A percentile compares a stretch with the other conserved stretches of the same genome.
phyloP scores from a whole-genome alignment of 2,888 invertebrate genomes.

The Esperia sulphurella region DNA sequence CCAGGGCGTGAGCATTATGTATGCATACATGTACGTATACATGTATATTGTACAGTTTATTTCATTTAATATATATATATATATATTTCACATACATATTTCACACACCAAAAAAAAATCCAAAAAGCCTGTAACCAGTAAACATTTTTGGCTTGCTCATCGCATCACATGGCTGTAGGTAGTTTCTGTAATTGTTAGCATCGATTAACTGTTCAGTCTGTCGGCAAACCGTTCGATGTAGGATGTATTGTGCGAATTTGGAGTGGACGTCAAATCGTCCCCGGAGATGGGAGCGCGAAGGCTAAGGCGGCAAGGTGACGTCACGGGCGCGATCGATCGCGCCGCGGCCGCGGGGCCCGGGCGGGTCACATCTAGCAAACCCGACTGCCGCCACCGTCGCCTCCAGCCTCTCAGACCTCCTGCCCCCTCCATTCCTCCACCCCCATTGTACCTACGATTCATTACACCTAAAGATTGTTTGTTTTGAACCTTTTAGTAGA shows the following conservation, averaged over 20 bases:
- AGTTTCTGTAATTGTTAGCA: neutral
- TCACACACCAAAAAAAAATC: no score
- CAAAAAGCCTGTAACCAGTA: no score
- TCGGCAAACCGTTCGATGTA: slow-evolving; percentile 18
- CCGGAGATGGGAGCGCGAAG: slow-evolving; percentile 42
- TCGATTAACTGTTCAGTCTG: slow-evolving; percentile 14
- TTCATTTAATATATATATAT: no score
- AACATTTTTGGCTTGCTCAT: no score
- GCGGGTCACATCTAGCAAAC: slow-evolving; percentile 32
- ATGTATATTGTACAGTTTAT: no score
- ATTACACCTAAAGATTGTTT: slow-evolving; percentile 40
- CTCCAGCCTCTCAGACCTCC: slow-evolving; percentile 1
- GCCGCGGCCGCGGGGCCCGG: slow-evolving; percentile 21
- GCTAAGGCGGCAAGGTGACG: slow-evolving; percentile 60
- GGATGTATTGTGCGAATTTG: slow-evolving; percentile 18
- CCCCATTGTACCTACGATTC: slow-evolving; percentile 28
- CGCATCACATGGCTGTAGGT: neutral
- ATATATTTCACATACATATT: no score
- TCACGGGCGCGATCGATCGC: slow-evolving; percentile 63
- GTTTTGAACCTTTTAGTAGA: slow-evolving; percentile 20
- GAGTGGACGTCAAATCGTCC: slow-evolving; percentile 23
- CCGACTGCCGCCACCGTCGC: slow-evolving; percentile 15
- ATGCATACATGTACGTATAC: no score
- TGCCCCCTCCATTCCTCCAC: slow-evolving; percentile 19
- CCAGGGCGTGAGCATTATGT: no score